Evolutionary conservation across 1,140 invertebrate genomes (phyloP), one percentile per base, ranked within the genome.

Genomic region (Scaptomyza montana): DNA sequence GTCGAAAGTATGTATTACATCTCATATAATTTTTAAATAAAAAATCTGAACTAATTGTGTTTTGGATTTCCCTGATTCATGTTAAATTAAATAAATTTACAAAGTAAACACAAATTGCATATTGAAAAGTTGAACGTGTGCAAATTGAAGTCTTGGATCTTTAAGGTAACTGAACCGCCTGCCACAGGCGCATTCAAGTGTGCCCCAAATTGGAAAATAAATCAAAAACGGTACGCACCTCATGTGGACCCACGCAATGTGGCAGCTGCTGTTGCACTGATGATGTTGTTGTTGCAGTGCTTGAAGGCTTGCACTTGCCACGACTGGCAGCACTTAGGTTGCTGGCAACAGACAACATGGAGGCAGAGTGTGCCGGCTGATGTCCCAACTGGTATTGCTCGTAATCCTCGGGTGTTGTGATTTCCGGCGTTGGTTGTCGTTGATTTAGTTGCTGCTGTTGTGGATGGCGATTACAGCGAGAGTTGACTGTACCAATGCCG

Each of bases 371-470:
- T 1, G 56, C 39, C 1, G 61, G 50, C 56, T 91, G 74, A 50
- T 91, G 79, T 13, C 73, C 79, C 63, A 84, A 57, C 51, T 87
- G 81, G 64, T 89, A 86, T 60, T 84, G 81, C 30, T 87, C 74
- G 21, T 62, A 84, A 59, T 80, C 75, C 49, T 89, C 77, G 43
- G 77, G 79, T 55, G 80, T 87, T 53, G 77, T 87, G 41, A 77
- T 72, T 65, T 91, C 79, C 13, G 63, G 55, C 39, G 68, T 71
- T 21, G 55, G 62, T 50, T 73, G 74, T 46, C 65, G 45, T 39
- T 66, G 76, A 8, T 59, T 50, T 46, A 70, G 75, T 19, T 67
- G 53, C 46, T 64, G 45, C 71, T 85, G 51, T 70, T 78, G 65
- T 3, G 74, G 75, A 63, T 81, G 84, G 12, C 74, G 78, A 74